Percentiles rank a stretch among this genome's conserved stretches.
Evolutionary conservation across 2,113 vertebrate species (phyloP).

Genomic region (Macquaria australasica): DNA sequence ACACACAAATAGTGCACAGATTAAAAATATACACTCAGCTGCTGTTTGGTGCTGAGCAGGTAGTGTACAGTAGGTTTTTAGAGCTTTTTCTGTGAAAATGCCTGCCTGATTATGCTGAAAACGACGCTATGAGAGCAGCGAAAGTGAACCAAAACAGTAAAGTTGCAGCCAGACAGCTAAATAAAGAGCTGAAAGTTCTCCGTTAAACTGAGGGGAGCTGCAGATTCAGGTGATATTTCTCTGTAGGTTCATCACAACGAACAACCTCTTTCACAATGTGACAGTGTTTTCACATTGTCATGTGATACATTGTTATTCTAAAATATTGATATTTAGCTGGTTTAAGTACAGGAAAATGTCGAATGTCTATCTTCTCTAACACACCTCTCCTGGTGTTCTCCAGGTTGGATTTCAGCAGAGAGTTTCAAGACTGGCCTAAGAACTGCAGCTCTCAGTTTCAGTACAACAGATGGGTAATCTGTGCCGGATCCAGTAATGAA

Average conservation of each 20-base stretch:
- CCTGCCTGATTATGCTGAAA: neutral
- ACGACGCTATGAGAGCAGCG: neutral
- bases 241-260: too few relatives aligned
- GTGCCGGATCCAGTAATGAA: slow-evolving; percentile 4
- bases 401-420: neutral
- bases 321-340: neutral
- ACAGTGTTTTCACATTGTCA: neutral
- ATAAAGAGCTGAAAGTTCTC: neutral
- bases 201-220: too few relatives aligned
- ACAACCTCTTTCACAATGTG: neutral
- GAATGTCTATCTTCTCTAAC: neutral
- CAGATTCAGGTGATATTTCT: too few relatives aligned
- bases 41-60: neutral
- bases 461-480: slow-evolving; percentile 16
- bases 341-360: neutral
- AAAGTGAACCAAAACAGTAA: neutral
- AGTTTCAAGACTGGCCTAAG: neutral
- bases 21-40: neutral
- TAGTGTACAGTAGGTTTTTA: neutral
- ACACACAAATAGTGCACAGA: neutral
- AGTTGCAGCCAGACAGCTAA: neutral
- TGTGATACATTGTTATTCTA: neutral
- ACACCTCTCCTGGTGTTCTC: neutral
- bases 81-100: neutral
- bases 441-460: neutral